Evolutionary conservation across 2,797 vertebrate genomes (phyloP).

Genomic region (Threskiornis aethiopicus): DNA sequence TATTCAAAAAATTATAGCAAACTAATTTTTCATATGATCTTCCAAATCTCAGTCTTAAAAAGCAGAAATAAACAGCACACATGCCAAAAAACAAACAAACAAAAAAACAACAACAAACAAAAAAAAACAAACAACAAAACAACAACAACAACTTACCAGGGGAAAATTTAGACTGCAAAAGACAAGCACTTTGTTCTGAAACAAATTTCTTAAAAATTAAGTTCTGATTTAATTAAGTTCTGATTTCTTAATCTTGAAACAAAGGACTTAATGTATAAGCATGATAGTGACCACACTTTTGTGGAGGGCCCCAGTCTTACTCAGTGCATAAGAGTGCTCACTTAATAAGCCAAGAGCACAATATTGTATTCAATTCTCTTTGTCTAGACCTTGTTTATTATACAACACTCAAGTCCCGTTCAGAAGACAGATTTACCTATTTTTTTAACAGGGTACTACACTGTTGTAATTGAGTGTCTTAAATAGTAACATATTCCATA

Average conservation of each 20-base stretch:
- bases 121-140: no score
- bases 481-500: not conserved
- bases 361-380: not conserved
- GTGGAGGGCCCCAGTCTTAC: not conserved
- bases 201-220: not conserved
- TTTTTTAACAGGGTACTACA: not conserved
- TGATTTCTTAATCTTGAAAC: not conserved
- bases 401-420: not conserved
- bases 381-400: not conserved
- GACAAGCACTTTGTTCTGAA: not conserved
- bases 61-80: not conserved
- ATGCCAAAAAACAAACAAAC: not conserved
- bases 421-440: not conserved
- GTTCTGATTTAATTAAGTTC: not conserved
- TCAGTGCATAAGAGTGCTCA: not conserved
- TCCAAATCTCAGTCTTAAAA: not conserved
- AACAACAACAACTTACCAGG: not conserved
- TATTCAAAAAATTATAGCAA: not conserved
- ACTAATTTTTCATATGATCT: not conserved
- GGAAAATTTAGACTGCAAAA: not conserved
- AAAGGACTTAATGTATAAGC: not conserved
- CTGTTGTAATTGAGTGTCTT: not conserved
- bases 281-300: not conserved
- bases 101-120: not conserved
- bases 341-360: not conserved